phyloP scores from a whole-genome alignment of 2,797 vertebrate genomes.

The Aplochiton taeniatus region DNA sequence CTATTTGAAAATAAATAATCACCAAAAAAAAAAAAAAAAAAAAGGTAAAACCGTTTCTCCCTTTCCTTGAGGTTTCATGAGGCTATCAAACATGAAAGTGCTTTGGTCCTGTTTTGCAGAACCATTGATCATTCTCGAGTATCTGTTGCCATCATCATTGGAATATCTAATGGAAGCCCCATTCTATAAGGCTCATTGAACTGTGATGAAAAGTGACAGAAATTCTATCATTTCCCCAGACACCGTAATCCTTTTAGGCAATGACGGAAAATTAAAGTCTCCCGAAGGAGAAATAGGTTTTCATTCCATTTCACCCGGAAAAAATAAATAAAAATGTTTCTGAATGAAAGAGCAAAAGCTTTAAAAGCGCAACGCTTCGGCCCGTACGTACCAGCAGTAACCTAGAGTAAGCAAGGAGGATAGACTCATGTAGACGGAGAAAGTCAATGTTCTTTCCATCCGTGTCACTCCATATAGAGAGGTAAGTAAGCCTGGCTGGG shows the following conservation, averaged over 20 bases:
- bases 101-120: slow-evolving; percentile 45
- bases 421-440: too few relatives aligned
- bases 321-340: too few relatives aligned
- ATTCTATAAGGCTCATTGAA: slow-evolving; percentile 67
- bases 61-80: slow-evolving; percentile 44
- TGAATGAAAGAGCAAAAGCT: slow-evolving; percentile 51
- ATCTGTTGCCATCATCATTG: slow-evolving; percentile 57
- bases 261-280: slow-evolving; percentile 68
- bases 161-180: slow-evolving; percentile 66
- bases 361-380: neutral
- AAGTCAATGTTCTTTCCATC: too few relatives aligned
- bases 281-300: slow-evolving; percentile 63
- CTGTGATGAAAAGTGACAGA: slow-evolving; percentile 63
- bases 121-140: slow-evolving; percentile 64
- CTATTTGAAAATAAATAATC: slow-evolving; percentile 99
- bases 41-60: slow-evolving; percentile 83
- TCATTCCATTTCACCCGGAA: slow-evolving; percentile 48
- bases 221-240: slow-evolving; percentile 64
- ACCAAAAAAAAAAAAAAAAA: slow-evolving; percentile 84
- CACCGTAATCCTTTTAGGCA: slow-evolving; percentile 70
- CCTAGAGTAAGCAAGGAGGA: too few relatives aligned
- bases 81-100: slow-evolving; percentile 54
- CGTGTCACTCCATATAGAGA: too few relatives aligned
- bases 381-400: too few relatives aligned
- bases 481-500: too few relatives aligned